phyloP scores from a whole-genome alignment of 2,797 vertebrate species.

The Coendou prehensilis region DNA sequence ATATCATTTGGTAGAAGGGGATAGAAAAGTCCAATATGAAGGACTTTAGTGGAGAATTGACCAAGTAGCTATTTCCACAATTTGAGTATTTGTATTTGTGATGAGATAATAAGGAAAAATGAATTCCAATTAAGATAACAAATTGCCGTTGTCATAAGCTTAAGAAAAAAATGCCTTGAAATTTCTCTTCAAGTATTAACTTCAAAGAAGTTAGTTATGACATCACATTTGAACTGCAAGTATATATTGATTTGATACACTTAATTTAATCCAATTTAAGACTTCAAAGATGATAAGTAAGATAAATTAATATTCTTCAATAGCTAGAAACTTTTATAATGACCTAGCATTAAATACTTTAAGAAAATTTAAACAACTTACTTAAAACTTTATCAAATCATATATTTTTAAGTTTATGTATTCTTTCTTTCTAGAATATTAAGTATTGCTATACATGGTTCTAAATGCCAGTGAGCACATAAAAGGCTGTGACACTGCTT shows the following conservation, averaged over 20 bases:
- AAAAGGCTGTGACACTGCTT: background rate
- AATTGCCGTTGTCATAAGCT: background rate
- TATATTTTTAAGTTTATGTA: background rate
- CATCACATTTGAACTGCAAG: background rate
- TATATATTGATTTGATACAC: background rate
- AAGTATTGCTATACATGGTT: background rate
- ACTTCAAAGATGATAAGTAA: background rate
- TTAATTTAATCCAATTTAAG: background rate
- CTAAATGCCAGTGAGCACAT: background rate
- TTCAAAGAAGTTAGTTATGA: background rate
- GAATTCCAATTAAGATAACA: conserved; percentile 36
- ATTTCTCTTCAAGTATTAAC: conserved; percentile 16
- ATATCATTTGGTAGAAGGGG: background rate
- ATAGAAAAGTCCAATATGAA: background rate
- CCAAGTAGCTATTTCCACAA: background rate
- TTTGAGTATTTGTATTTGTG: background rate
- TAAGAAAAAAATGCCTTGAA: background rate
- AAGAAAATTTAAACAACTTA: background rate
- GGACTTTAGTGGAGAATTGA: background rate
- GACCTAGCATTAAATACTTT: background rate
- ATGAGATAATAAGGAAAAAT: conserved; percentile 11
- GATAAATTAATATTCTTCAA: conserved; percentile 11
- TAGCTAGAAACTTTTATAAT: background rate
- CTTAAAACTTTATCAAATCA: background rate
- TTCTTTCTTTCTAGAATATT: background rate